phyloP scores from a whole-genome alignment of 1,140 invertebrate genomes.

The Coelopa frigida region DNA sequence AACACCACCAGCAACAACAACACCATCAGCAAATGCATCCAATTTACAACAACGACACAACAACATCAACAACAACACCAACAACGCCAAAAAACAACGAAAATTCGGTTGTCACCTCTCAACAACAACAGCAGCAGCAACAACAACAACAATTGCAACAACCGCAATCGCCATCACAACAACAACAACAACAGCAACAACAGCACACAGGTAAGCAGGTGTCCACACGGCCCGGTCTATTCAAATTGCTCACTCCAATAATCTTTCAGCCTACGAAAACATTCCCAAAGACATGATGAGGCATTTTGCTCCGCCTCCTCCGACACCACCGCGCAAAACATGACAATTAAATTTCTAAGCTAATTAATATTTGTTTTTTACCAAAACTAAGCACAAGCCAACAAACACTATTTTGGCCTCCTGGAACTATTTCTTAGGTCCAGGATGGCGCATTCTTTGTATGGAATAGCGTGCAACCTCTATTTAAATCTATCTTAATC shows the following conservation, averaged over 20 bases:
- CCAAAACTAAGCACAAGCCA: too few relatives aligned
- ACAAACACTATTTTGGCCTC: too few relatives aligned
- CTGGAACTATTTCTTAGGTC: too few relatives aligned
- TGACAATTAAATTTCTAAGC: slow-evolving; percentile 45
- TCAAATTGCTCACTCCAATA: slow-evolving; percentile 42
- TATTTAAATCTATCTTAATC: too few relatives aligned
- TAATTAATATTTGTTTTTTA: too few relatives aligned
- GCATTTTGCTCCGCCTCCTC: slow-evolving; percentile 31
- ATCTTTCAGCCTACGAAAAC: slow-evolving; percentile 46
- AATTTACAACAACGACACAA: slow-evolving; percentile 16
- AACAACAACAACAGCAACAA: slow-evolving; percentile 17
- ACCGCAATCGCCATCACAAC: slow-evolving; percentile 16
- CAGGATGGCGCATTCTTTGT: too few relatives aligned
- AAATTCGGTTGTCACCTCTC: slow-evolving; percentile 4
- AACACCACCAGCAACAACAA: slow-evolving; percentile 15
- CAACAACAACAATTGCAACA: slow-evolving; percentile 18
- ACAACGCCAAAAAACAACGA: not conserved
- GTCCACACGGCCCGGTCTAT: slow-evolving; percentile 30
- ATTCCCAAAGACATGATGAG: slow-evolving; percentile 45
- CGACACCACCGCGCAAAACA: slow-evolving; percentile 43
- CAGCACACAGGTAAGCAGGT: slow-evolving; percentile 29
- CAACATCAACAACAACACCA: slow-evolving; percentile 17
- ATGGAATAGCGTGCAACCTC: too few relatives aligned
- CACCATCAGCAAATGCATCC: too few relatives aligned
- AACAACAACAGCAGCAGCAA: slow-evolving; percentile 11